Evolutionary conservation across 1,140 invertebrate genomes (phyloP), one percentile per base, ranked within the genome.

Genomic region (Apis dorsata): DNA sequence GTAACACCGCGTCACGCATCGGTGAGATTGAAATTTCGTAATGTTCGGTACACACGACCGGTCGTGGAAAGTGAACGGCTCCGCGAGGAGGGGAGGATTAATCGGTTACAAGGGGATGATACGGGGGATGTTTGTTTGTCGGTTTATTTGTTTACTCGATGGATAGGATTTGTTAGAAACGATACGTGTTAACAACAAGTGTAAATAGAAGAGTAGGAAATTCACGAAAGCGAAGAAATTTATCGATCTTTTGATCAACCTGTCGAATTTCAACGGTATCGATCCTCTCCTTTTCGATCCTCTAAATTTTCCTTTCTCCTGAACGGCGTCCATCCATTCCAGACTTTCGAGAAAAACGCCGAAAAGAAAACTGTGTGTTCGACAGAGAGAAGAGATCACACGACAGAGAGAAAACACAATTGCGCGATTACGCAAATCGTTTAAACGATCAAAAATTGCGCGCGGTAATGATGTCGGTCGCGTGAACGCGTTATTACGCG

Each of bases 1-100:
- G 76, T 78, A 83, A 71, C 79, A 76, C 72, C 55, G 55, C 65
- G 74, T 77, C 65, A 82, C 76, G 76, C 81, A 78, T 57, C 75
- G 76, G n/a, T 78, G 81, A 79, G 57, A 44, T 77, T 77, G 74
- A 82, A 82, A 82, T 82, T 75, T 59, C n/a, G 73, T 82, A 82
- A 82, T 77, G 73, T 82, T 82, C 44, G 65, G 80, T 77, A 70
- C 80, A 77, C 80, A 70, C 53, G 44, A 70, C 74, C 44, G 80
- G 76, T 82, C 74, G 73, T 10, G 24, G 74, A 9, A 49, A 62
- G 49, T 15, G 34, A 34, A 28, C 21, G 28, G 34, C 3, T 9
- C 55, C 17, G n/a, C n/a, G 24, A 19, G 19, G 60, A 75, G 57
- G 51, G n/a, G 21, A 28, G 62, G 66, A 75, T 81, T 65, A 66